Evolutionary conservation across 2,113 vertebrate species (phyloP).

Genomic region (Toxotes jaculatrix): DNA sequence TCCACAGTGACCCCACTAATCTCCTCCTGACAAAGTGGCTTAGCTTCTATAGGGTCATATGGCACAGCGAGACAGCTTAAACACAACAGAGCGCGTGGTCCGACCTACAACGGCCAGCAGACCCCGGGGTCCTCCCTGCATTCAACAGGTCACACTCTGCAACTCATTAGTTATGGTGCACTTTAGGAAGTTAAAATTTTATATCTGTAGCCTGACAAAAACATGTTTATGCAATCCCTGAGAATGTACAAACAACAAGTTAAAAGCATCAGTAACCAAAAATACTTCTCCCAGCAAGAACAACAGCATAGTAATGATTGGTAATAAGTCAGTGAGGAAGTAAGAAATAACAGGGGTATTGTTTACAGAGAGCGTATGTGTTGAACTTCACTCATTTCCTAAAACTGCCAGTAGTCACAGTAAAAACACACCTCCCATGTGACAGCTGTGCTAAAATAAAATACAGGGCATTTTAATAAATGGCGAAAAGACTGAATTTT

Average conservation of each 20-base stretch:
- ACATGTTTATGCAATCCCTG: neutral
- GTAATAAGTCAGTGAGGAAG: neutral
- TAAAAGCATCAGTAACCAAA: neutral
- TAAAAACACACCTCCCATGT: conserved; percentile 1
- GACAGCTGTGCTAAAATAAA: neutral
- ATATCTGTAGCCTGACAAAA: neutral
- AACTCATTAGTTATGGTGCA: neutral
- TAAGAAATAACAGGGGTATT: neutral
- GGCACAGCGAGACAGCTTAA: conserved; percentile 81
- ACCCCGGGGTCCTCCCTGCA: conserved; percentile 22
- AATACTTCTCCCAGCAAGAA: neutral
- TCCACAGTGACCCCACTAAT: conserved; percentile 85
- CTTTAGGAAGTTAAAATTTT: neutral
- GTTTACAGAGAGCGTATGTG: neutral
- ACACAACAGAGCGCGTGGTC: conserved; percentile 55
- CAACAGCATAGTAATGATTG: too few relatives aligned
- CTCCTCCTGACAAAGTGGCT: conserved; percentile 86
- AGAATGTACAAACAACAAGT: conserved; percentile 5
- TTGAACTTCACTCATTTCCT: neutral
- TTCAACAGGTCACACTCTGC: conserved; percentile 52
- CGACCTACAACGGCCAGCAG: neutral
- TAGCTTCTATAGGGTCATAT: conserved; percentile 85
- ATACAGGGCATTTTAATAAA: neutral
- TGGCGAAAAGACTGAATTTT: neutral
- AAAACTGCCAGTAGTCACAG: neutral